These are phyloP conservation scores for Percopsis transmontana DNA, from an alignment of 2,113 vertebrate genomes.

Conservation along the genomic window DNA sequence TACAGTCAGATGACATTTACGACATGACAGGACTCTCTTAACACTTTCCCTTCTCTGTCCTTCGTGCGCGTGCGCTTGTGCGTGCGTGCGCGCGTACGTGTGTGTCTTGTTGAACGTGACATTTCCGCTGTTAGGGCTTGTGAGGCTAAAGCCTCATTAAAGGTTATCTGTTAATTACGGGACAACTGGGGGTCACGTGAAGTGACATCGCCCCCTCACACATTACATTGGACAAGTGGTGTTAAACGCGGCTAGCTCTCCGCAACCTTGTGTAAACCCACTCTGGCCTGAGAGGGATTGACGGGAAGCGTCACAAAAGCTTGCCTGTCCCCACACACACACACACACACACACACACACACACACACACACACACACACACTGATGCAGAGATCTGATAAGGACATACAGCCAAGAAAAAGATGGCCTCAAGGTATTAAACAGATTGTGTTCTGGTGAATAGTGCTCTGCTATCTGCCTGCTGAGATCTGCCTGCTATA, in stretches of 20 bases:
- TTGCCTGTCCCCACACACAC: neutral
- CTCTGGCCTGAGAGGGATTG: neutral
- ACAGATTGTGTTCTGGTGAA: conserved; percentile 17
- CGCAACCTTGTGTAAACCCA: neutral
- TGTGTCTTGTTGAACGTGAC: conserved; percentile 66
- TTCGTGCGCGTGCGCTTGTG: conserved; percentile 18
- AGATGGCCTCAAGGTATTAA: conserved; percentile 11
- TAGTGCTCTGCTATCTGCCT: conserved; percentile 18
- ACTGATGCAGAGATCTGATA: conserved; percentile 8
- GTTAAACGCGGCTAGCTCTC: neutral
- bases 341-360: neutral
- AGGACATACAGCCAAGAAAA: conserved; percentile 11
- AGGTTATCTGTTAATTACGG: conserved; percentile 81
- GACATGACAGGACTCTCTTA: conserved; percentile 53
- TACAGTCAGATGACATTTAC: conserved; percentile 73
- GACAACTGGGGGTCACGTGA: conserved; percentile 60
- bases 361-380: neutral
- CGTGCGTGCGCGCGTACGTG: conserved; percentile 5
- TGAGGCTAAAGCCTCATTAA: conserved; percentile 71
- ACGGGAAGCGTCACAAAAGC: too few relatives aligned
- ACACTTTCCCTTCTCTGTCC: conserved; percentile 31
- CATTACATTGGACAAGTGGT: neutral
- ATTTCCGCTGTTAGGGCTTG: conserved; percentile 65
- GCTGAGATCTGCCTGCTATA: conserved; percentile 4
- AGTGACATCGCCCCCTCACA: conserved; percentile 39